A percentile compares a stretch with the other conserved stretches of the same genome.
Evolutionary conservation across 2,113 vertebrate genomes (phyloP).

Genomic region (Loxodonta africana): DNA sequence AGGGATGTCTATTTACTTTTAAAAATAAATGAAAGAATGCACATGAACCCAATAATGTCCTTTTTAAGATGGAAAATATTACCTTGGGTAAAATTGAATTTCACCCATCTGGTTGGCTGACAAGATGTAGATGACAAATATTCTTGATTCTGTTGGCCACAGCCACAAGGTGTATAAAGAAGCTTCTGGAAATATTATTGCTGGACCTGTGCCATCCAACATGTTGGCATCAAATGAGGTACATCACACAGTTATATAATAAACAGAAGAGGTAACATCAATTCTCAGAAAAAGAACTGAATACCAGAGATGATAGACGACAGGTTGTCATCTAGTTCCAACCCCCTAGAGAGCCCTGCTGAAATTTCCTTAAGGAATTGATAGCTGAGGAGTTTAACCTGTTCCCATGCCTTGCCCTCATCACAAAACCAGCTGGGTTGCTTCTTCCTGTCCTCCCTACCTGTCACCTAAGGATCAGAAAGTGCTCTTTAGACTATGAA

Average conservation of each 20-base stretch:
- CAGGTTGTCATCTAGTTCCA: not conserved
- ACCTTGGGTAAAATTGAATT: conserved; percentile 31
- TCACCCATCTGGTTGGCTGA: conserved; percentile 31
- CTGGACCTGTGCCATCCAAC: conserved; percentile 42
- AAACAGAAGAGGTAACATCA: not conserved
- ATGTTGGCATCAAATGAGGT: not conserved
- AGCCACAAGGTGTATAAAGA: not conserved
- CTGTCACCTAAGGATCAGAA: not conserved
- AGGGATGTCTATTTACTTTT: conserved; percentile 13
- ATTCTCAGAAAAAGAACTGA: conserved; percentile 4
- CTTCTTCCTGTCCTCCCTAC: not conserved
- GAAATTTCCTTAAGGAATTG: not conserved
- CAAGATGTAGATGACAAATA: conserved; percentile 51
- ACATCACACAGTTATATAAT: conserved; percentile 27
- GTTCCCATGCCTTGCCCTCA: not conserved
- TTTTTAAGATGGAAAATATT: not conserved
- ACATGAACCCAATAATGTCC: not conserved
- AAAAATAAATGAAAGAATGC: not conserved
- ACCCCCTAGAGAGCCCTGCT: not conserved
- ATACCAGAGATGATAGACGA: not conserved
- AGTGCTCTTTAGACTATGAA: not conserved
- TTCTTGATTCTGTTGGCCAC: conserved; percentile 50
- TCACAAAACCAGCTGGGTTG: not conserved
- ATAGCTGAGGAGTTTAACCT: not conserved
- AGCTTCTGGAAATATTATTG: conserved; percentile 55